phyloP scores from a whole-genome alignment of 2,888 invertebrate genomes.

The Tetramorium bicarinatum region DNA sequence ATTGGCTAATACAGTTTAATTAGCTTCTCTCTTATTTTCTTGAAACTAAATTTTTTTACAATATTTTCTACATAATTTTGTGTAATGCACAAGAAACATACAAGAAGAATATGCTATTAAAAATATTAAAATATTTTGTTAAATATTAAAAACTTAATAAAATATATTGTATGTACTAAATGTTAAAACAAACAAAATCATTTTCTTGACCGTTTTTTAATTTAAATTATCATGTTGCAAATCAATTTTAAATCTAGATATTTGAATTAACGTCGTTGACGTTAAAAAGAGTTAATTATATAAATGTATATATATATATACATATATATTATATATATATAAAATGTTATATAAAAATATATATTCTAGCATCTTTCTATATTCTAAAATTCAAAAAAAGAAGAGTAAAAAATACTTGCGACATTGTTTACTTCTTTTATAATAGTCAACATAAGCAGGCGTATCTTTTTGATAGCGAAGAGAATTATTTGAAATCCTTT shows the following conservation, averaged over 20 bases:
- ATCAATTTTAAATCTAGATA: not conserved
- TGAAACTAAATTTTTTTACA: not conserved
- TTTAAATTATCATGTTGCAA: too few relatives aligned
- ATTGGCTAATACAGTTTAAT: not conserved
- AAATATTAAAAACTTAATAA: not conserved
- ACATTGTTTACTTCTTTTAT: not conserved
- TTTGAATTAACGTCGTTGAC: not conserved
- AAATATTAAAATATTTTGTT: slow-evolving; percentile 9
- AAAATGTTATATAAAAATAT: not conserved
- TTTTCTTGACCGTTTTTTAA: not conserved
- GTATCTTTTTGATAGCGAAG: not conserved
- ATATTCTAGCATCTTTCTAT: not conserved
- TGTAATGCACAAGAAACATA: not conserved
- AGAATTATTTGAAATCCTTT: not conserved
- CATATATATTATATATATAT: not conserved
- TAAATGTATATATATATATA: not conserved
- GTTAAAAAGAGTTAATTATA: not conserved
- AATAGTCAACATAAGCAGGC: not conserved
- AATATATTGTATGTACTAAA: not conserved
- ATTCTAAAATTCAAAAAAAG: not conserved
- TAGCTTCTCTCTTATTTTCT: not conserved
- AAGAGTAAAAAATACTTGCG: not conserved
- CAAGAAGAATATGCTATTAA: not conserved
- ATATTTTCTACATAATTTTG: not conserved
- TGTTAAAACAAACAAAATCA: not conserved